phyloP scores from a whole-genome alignment of 2,888 invertebrate species.

The Luperina testacea region DNA sequence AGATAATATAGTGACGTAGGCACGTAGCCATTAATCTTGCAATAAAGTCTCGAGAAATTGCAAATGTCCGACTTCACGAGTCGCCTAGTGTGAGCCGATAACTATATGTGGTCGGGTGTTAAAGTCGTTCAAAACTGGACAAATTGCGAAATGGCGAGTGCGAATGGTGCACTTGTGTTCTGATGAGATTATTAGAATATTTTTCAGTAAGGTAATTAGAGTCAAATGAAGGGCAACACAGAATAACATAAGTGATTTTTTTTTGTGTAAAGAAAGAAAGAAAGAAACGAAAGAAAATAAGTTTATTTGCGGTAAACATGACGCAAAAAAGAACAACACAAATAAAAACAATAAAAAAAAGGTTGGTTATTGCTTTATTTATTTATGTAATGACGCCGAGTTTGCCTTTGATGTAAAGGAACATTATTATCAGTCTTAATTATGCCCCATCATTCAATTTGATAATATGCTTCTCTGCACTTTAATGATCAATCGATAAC shows the following conservation, averaged over 20 bases:
- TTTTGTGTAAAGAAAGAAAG: too few relatives aligned
- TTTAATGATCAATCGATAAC: slow-evolving; percentile 10
- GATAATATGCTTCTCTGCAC: not conserved
- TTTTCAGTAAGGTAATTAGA: slow-evolving; percentile 12
- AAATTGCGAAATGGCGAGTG: slow-evolving; percentile 38
- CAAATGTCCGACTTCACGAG: slow-evolving; percentile 60
- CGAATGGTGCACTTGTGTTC: slow-evolving; percentile 16
- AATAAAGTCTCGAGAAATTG: slow-evolving; percentile 69
- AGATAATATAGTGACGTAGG: slow-evolving; percentile 61
- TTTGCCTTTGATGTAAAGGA: not conserved
- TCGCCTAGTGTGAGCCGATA: slow-evolving; percentile 47
- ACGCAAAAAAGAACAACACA: too few relatives aligned
- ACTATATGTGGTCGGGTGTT: slow-evolving; percentile 50
- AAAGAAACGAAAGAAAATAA: too few relatives aligned
- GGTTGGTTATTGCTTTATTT: not conserved
- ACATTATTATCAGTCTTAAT: not conserved
- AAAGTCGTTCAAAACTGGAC: slow-evolving; percentile 29
- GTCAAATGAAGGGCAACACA: slow-evolving; percentile 7
- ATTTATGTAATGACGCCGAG: too few relatives aligned
- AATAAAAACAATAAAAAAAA: too few relatives aligned
- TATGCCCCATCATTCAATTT: not conserved
- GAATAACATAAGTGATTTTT: not conserved
- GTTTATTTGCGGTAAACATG: too few relatives aligned
- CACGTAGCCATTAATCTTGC: slow-evolving; percentile 68
- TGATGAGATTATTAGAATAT: slow-evolving; percentile 28